Base-by-base conservation (phyloP, 2,113 vertebrate genomes). In the Brienomyrus brachyistius region DNA sequence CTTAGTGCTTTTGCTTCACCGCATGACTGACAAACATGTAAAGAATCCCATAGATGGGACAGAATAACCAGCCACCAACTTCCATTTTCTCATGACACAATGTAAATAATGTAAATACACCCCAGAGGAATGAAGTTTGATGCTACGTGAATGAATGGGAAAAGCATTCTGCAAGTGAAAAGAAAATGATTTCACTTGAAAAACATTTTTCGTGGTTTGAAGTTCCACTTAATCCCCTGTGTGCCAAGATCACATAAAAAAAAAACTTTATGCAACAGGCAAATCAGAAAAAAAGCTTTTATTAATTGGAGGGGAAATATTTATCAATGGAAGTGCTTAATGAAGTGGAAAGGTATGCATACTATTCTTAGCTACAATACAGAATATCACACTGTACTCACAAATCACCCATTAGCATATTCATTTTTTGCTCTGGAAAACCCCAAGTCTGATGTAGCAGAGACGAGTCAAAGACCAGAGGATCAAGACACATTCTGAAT, bases 21-120 rank as follows among this genome's bases (percentile, higher is more conserved):
- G 52, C 87, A 43, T 66, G 87, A 88, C 54, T 88, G 54, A 66
- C 87, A 62, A 66, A 88, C 87, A 66, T n/a, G 82, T n/a, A 23
- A 87, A 17, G 56, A 88, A 66, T 27, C 2, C 27, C 23, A n/a
- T 88, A 66, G 52, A 45, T 45, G 87, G 56, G 17, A 62, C 35
- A 43, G 52, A 31, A 10, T 31, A 70, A 27, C 62, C 62, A 31
- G 27, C 27, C 62, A 31, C 62, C 50, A 1, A 8, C 51, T 27
- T 9, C 52, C 87, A 17, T 43, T 31, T 51, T 21, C 0, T 40
- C 17, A 23, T n/a, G 7, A 43, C 31, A 59, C 86, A 88, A 31
- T 31, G 31, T 31, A 31, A 31, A 31, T 5, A 40, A 59, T 43
- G 54, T 15, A 88, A 66, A 88, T 45, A 56, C 40, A 66, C 10